Percentiles rank a stretch among this genome's conserved stretches.
Conservation (phyloP, 2,797 vertebrate genomes). For the Threskiornis aethiopicus region DNA sequence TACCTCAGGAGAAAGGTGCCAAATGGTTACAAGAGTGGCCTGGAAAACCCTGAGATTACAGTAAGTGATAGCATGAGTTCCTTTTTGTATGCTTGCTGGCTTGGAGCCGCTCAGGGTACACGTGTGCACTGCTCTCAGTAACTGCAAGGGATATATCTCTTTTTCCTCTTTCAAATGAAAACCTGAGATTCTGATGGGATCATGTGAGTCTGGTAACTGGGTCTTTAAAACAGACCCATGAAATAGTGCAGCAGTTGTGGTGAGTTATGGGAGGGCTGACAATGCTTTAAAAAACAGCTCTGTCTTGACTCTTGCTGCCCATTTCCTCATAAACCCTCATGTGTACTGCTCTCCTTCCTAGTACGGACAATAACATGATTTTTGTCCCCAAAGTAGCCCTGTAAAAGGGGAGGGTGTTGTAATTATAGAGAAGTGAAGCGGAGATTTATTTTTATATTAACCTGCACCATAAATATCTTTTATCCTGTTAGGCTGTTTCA, state of each 20-base stretch:
- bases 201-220: not conserved
- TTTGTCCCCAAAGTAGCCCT: not conserved
- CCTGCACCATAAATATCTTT: constrained; percentile 65
- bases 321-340: not conserved
- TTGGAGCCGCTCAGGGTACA: not conserved
- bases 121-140: not conserved
- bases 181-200: not conserved
- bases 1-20: not conserved
- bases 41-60: not conserved
- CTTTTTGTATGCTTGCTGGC: not conserved
- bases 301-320: not conserved
- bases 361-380: not conserved
- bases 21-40: not conserved
- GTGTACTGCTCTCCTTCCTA: not conserved
- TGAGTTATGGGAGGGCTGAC: not conserved
- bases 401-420: not conserved
- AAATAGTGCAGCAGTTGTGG: not conserved
- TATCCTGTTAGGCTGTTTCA: constrained; percentile 5
- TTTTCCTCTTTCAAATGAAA: not conserved
- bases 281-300: not conserved
- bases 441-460: constrained; percentile 64
- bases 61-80: not conserved
- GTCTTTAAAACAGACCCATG: not conserved
- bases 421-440: not conserved
- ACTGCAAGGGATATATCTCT: not conserved